Evolutionary conservation across 2,113 vertebrate species (phyloP).

Genomic region (Ciconia stormi): DNA sequence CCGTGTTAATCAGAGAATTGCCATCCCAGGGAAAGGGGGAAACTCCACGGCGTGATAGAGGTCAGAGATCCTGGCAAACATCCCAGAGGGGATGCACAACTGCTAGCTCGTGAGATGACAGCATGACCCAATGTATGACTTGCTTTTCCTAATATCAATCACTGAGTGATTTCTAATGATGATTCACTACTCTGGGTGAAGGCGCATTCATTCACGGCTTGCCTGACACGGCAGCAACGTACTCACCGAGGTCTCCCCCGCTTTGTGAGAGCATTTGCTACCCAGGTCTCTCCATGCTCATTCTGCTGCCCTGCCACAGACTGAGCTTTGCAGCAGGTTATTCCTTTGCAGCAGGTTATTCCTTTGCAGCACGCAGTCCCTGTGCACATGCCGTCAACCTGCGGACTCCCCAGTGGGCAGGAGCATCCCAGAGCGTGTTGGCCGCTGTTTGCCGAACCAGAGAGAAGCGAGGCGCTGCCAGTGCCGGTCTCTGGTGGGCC

Average conservation of each 20-base stretch:
- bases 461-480: not conserved
- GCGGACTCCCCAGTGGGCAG: fast-evolving
- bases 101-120: not conserved
- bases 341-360: not conserved
- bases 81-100: not conserved
- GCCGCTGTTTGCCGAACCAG: fast-evolving
- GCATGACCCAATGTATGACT: not conserved
- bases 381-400: too few species aligned
- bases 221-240: not conserved
- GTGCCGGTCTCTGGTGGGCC: not conserved
- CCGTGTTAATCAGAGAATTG: not conserved
- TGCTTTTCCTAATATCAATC: not conserved
- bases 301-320: not conserved
- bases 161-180: not conserved
- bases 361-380: not conserved
- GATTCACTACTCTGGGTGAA: not conserved
- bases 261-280: not conserved
- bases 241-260: not conserved
- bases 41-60: not conserved
- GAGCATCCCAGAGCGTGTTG: fast-evolving
- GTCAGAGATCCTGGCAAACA: constrained; percentile 10
- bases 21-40: not conserved
- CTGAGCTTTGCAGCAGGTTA: not conserved
- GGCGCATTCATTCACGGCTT: not conserved
- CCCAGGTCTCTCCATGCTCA: not conserved